Evolutionary conservation across 2,797 vertebrate genomes (phyloP).

Genomic region (Eulemur albifrons): DNA sequence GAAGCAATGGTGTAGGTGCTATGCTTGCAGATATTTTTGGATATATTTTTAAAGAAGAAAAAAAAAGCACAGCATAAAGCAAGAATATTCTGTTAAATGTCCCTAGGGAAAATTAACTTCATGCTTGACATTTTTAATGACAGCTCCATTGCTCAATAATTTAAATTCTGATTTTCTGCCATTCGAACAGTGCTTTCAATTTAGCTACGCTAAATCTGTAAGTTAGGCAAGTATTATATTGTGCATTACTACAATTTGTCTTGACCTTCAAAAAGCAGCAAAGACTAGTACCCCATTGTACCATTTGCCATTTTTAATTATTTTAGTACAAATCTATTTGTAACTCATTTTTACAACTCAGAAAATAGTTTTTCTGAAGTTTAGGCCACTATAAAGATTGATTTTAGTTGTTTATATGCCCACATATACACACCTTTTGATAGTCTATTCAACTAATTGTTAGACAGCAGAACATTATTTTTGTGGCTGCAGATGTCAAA

Average conservation of each 20-base stretch:
- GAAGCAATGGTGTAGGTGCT: not conserved
- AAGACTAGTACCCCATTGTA: not conserved
- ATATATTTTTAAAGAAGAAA: not conserved
- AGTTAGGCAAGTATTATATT: not conserved
- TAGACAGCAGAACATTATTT: not conserved
- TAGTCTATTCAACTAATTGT: not conserved
- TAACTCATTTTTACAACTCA: not conserved
- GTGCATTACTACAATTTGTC: slow-evolving; percentile 18
- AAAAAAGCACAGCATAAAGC: not conserved
- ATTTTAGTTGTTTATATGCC: not conserved
- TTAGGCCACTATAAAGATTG: not conserved
- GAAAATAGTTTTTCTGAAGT: not conserved
- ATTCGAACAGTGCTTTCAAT: slow-evolving; percentile 19
- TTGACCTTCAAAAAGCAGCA: slow-evolving; percentile 38
- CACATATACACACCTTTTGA: not conserved
- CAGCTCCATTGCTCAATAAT: slow-evolving; percentile 36
- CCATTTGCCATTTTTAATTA: not conserved
- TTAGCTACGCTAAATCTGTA: slow-evolving; percentile 43
- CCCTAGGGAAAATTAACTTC: slow-evolving; percentile 36
- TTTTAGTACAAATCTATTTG: not conserved
- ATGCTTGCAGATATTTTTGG: not conserved
- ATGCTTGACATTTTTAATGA: slow-evolving; percentile 57
- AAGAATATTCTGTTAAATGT: not conserved
- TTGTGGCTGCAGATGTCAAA: not conserved
- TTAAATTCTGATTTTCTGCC: slow-evolving; percentile 55